Conservation (phyloP, 2,888 invertebrate species). For the Callinectes sapidus region DNA sequence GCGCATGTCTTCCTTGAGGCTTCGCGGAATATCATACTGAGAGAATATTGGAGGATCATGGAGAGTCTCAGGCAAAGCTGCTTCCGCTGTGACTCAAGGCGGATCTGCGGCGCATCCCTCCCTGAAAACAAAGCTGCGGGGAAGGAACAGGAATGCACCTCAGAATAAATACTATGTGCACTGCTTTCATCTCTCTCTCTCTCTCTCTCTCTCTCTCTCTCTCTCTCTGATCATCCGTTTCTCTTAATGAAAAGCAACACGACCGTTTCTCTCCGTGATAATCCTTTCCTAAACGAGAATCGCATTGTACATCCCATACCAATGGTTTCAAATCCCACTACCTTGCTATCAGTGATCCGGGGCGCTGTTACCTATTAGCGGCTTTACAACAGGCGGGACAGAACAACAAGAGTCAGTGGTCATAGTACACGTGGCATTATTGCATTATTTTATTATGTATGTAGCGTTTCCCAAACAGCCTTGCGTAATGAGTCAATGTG, state of each 20-base stretch:
- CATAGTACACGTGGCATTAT: too few species aligned
- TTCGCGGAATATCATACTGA: neutral
- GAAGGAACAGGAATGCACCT: neutral
- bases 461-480: neutral
- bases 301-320: too few species aligned
- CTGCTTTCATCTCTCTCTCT: neutral
- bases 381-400: too few species aligned
- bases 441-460: neutral
- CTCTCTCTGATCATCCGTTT: neutral
- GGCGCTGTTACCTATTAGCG: too few species aligned
- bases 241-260: too few species aligned
- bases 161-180: neutral
- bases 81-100: neutral
- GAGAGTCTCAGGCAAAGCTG: neutral
- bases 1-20: neutral
- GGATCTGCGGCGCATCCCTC: neutral
- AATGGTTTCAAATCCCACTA: too few species aligned
- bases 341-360: too few species aligned
- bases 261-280: too few species aligned
- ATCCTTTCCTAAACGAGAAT: too few species aligned
- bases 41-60: constrained; percentile 13
- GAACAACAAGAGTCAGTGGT: neutral
- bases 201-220: constrained; percentile 21
- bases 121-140: neutral
- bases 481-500: neutral